A percentile compares a stretch with the other conserved stretches of the same genome.
Evolutionary conservation across 2,113 vertebrate genomes (phyloP).

Genomic region (Callipepla squamata): DNA sequence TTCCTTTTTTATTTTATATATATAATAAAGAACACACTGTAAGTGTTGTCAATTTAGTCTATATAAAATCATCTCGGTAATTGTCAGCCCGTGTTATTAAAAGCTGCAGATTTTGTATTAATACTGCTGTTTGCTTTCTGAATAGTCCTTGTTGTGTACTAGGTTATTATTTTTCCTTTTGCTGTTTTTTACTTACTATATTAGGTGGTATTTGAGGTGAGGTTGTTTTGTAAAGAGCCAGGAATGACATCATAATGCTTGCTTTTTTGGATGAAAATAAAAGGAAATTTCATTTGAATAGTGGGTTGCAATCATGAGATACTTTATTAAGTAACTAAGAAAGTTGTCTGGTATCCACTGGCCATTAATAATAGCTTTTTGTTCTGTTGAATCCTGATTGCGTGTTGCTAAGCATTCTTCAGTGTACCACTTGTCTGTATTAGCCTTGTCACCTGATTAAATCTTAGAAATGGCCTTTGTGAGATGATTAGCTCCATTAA

Average conservation of each 20-base stretch:
- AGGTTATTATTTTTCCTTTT: neutral
- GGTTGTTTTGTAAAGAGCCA: neutral
- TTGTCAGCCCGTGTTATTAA: neutral
- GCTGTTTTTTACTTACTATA: neutral
- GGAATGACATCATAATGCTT: neutral
- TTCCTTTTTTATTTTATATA: neutral
- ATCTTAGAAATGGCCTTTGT: slow-evolving; percentile 34
- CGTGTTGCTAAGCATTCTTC: slow-evolving; percentile 20
- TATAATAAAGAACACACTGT: neutral
- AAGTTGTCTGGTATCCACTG: slow-evolving; percentile 32
- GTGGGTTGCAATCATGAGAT: neutral
- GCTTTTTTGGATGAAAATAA: neutral
- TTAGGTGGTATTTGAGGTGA: neutral
- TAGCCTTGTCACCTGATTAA: slow-evolving; percentile 59
- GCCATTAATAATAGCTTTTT: slow-evolving; percentile 29
- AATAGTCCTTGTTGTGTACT: neutral
- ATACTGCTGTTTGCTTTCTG: neutral
- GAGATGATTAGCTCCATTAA: slow-evolving; percentile 55
- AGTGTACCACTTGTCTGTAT: slow-evolving; percentile 41
- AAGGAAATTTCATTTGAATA: neutral
- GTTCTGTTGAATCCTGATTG: slow-evolving; percentile 42
- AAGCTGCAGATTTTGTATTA: neutral
- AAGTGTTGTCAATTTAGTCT: neutral
- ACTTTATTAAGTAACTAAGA: slow-evolving; percentile 2
- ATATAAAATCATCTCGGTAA: neutral